Evolutionary conservation across 2,797 vertebrate genomes (phyloP).

Genomic region (Fistularia commersonii): DNA sequence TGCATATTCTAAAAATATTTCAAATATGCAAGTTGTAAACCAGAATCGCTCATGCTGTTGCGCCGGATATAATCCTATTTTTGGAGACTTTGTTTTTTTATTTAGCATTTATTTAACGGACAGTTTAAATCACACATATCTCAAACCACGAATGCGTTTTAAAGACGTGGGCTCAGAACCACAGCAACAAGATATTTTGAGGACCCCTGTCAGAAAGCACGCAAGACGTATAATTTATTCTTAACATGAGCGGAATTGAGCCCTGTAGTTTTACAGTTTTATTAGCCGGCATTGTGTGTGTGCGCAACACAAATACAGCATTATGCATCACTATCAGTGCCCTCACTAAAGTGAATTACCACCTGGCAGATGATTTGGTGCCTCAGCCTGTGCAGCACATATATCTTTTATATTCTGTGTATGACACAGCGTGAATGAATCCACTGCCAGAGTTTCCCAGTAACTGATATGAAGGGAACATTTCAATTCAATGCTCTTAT

Average conservation of each 20-base stretch:
- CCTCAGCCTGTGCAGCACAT: conserved; percentile 50
- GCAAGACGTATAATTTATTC: neutral
- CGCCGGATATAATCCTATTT: too few species aligned
- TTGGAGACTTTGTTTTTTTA: too few species aligned
- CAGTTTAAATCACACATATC: too few species aligned
- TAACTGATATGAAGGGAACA: conserved; percentile 67
- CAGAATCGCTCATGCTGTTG: too few species aligned
- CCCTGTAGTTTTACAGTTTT: conserved; percentile 23
- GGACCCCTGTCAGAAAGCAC: too few species aligned
- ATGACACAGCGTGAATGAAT: conserved; percentile 58
- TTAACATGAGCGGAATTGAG: conserved; percentile 5
- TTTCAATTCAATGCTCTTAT: conserved; percentile 55
- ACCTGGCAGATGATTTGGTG: conserved; percentile 60
- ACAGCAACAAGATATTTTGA: too few species aligned
- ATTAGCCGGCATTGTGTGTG: conserved; percentile 26
- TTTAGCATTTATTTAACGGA: too few species aligned
- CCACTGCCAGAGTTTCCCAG: conserved; percentile 56
- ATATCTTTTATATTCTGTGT: conserved; percentile 55
- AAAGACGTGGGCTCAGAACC: too few species aligned
- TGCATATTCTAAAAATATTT: too few species aligned
- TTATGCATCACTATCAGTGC: conserved; percentile 58
- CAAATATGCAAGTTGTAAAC: too few species aligned
- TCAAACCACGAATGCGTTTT: too few species aligned
- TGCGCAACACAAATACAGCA: conserved; percentile 45
- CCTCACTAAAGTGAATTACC: conserved; percentile 66